Evolutionary conservation across 53 echinoderm and acorn worm species (phyloP), one percentile per base, ranked within the genome.

Genomic region (Hippasteria phrygiana): DNA sequence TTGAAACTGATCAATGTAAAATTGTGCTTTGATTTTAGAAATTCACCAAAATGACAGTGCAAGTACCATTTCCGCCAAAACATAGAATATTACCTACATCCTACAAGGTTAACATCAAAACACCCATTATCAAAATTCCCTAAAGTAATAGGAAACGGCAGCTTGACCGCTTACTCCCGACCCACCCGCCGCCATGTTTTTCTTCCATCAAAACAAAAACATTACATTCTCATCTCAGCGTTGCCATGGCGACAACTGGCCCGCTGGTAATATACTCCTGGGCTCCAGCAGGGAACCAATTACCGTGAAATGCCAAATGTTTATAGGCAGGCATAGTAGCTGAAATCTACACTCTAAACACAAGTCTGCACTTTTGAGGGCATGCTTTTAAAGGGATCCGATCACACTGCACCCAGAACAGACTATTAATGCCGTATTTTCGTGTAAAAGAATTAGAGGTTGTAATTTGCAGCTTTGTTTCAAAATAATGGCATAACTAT

Each of bases 171-270:
- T 6, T 37, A 67, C 27, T 17, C 10, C 37, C 16, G 12, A 35
- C 59, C 4, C 74, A 74, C 24, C 55, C 76, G 34, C 33, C 24
- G 79, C 40, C 79, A 79, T 17, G 79, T 27, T 79, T 46, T 76
- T 46, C 76, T 46, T 5, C 5, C 22, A 31, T 40, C 76, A 47
- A 76, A 76, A 56, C 42, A 56, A 56, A 79, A 79, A 79, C 79
- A 37, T n/a, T 78, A 20, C 16, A 29, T 36, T 14, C 54, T 53
- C 54, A 36, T 29, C 2, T 39, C n/a, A 43, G 64, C 34, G 81
- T 81, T 81, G 81, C 81, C 16, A 29, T 65, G 43, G 43, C 65
- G 32, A 81, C 81, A 18, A 43, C 63, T 63, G 17, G 9, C 38
- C 55, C 22, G 62, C 38, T 79, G 56, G 37, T 62, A 79, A 79